Conservation (phyloP, 1,140 invertebrate species). For the Zaprionus ornatus region DNA sequence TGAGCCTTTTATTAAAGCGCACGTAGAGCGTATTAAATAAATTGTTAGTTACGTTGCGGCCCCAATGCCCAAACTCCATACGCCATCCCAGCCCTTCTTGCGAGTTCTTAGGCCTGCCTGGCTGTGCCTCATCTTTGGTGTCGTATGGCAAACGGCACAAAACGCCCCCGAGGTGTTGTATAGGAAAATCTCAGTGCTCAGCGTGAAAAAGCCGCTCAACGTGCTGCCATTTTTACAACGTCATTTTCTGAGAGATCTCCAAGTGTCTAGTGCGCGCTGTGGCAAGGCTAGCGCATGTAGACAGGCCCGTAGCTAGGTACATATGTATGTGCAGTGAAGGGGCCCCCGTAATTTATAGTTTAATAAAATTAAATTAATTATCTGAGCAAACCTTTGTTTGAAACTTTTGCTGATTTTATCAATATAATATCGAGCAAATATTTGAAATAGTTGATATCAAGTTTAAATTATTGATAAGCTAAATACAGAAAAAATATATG, state of each 20-base stretch:
- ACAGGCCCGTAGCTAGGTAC: slow-evolving; percentile 2
- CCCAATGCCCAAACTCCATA: slow-evolving; percentile 22
- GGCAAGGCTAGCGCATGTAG: background rate
- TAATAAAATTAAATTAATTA: no score
- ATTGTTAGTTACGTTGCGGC: slow-evolving; percentile 81
- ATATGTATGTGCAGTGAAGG: background rate
- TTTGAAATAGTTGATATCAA: no score
- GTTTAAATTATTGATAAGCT: no score
- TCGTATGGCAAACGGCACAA: slow-evolving; percentile 71
- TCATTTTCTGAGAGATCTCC: slow-evolving; percentile 59
- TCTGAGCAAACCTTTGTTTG: no score
- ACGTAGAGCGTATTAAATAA: slow-evolving; percentile 83
- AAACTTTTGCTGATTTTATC: no score
- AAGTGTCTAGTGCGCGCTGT: slow-evolving; percentile 31
- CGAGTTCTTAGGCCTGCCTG: slow-evolving; percentile 25
- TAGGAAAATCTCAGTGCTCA: slow-evolving; percentile 67
- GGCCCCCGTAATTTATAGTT: no score
- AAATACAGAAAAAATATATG: no score
- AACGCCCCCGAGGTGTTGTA: slow-evolving; percentile 78
- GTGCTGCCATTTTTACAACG: slow-evolving; percentile 66
- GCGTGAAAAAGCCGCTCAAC: slow-evolving; percentile 56
- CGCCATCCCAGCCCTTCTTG: slow-evolving; percentile 53
- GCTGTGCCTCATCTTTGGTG: slow-evolving; percentile 50
- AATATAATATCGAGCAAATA: no score
- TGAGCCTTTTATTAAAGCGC: slow-evolving; percentile 82